These are phyloP conservation scores for Amia ocellicauda DNA, from an alignment of 2,113 vertebrate species.

Conservation along the genomic window DNA sequence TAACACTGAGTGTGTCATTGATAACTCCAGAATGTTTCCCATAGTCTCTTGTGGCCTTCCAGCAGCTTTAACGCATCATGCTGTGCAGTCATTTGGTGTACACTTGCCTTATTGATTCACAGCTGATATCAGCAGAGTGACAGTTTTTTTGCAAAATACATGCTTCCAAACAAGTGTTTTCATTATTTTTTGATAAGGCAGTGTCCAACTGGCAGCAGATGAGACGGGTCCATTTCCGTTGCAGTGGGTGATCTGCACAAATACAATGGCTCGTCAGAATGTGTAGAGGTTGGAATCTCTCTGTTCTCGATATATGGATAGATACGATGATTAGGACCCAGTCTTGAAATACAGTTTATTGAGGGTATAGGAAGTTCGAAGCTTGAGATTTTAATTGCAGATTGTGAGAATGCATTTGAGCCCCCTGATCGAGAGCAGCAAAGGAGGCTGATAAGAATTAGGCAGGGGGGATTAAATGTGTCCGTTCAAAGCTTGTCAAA, in stretches of 20 bases:
- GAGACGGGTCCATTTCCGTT: neutral
- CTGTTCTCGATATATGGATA: neutral
- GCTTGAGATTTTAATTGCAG: no score
- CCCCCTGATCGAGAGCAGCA: no score
- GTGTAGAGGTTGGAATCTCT: neutral
- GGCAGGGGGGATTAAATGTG: no score
- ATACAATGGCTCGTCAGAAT: neutral
- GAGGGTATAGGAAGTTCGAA: no score
- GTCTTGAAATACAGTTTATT: no score
- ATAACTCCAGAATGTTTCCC: neutral
- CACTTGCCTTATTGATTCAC: neutral
- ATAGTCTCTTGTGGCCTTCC: neutral
- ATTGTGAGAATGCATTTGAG: no score
- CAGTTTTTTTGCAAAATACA: neutral
- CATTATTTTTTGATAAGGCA: neutral
- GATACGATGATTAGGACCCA: no score
- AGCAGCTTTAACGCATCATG: neutral
- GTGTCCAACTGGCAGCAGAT: neutral
- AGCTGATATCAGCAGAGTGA: neutral
- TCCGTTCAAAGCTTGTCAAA: no score
- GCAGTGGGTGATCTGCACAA: neutral
- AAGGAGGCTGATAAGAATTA: no score
- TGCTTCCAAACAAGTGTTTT: conserved; percentile 2
- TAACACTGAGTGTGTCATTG: no score
- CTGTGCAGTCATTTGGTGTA: neutral